These are phyloP conservation scores for Microtus pennsylvanicus DNA, from an alignment of 2,113 vertebrate genomes.

Conservation along the genomic window DNA sequence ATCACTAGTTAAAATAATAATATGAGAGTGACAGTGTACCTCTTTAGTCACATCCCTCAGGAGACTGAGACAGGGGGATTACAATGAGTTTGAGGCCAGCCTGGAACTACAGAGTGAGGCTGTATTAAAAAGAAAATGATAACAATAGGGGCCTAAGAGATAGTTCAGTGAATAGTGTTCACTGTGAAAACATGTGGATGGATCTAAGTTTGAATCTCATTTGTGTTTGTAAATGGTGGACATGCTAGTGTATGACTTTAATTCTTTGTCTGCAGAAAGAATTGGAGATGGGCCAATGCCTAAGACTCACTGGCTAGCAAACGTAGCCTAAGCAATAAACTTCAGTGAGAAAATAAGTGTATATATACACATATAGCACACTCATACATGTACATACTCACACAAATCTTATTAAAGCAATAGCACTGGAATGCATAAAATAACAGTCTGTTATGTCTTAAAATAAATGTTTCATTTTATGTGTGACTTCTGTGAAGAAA, in stretches of 20 bases:
- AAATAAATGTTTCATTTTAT: not conserved
- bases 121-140: too few relatives aligned
- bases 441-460: not conserved
- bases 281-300: too few relatives aligned
- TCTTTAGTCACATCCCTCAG: not conserved
- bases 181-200: too few relatives aligned
- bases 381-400: not conserved
- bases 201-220: not conserved
- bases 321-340: not conserved
- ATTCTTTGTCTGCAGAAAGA: too few relatives aligned
- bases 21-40: not conserved
- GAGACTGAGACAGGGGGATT: not conserved
- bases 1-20: not conserved
- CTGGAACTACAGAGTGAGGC: not conserved
- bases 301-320: too few relatives aligned
- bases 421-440: too few relatives aligned
- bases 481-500: not conserved
- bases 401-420: not conserved
- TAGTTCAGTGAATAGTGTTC: fast-evolving
- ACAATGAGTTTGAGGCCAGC: not conserved
- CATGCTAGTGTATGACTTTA: not conserved
- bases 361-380: not conserved
- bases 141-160: not conserved
- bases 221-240: not conserved
- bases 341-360: not conserved